Evolutionary conservation across 2,888 invertebrate genomes (phyloP).

Genomic region (Epinotia bilunana): DNA sequence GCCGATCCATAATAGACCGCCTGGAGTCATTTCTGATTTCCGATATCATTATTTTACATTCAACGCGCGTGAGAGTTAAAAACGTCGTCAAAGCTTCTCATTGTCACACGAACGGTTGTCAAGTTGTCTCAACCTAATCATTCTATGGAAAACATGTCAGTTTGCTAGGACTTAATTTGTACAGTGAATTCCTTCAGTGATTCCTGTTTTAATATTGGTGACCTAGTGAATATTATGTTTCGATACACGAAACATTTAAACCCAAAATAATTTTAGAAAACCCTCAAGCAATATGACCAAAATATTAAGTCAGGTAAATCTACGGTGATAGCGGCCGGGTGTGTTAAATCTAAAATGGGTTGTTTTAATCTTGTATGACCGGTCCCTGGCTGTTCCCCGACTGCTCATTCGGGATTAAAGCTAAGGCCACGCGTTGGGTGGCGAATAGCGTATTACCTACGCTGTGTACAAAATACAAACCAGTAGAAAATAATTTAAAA

Average conservation of each 20-base stretch:
- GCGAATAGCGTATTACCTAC: constrained; percentile 7
- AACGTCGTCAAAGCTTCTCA: not conserved
- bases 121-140: not conserved
- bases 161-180: not conserved
- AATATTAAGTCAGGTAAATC: constrained; percentile 36
- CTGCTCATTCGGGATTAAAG: constrained; percentile 67
- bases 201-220: not conserved
- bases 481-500: not conserved
- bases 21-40: not conserved
- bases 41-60: not conserved
- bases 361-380: constrained; percentile 59
- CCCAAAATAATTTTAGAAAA: not conserved
- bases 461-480: not conserved
- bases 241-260: not conserved
- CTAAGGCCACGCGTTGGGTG: constrained; percentile 49
- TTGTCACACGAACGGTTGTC: not conserved
- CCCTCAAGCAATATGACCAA: constrained; percentile 14
- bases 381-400: constrained; percentile 50
- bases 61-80: not conserved
- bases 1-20: too few species aligned
- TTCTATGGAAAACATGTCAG: too few species aligned
- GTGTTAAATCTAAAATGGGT: constrained; percentile 50
- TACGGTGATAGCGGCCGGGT: constrained; percentile 12
- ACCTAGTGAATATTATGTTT: not conserved
- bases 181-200: not conserved